Evolutionary conservation across 2,797 vertebrate genomes (phyloP).

Genomic region (Dicrostonyx torquatus): DNA sequence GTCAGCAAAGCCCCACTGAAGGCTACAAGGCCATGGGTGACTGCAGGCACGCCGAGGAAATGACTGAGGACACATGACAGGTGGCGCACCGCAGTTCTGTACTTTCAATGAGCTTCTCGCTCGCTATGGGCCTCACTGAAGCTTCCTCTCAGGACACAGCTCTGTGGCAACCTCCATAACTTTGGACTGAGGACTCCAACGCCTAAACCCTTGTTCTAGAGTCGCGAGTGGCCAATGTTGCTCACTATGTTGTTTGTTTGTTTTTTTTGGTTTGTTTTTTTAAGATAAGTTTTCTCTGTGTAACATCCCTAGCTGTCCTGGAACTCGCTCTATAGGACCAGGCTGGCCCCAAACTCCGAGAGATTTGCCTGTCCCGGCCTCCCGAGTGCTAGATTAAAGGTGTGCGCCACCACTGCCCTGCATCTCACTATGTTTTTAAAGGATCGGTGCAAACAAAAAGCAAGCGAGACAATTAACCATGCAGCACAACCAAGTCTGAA

Average conservation of each 20-base stretch:
- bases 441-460: conserved; percentile 16
- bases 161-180: not conserved
- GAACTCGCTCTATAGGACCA: too few species aligned
- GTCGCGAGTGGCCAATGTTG: not conserved
- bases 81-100: not conserved
- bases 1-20: not conserved
- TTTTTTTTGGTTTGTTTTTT: too few species aligned
- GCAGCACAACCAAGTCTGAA: not conserved
- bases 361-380: too few species aligned
- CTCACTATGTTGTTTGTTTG: not conserved
- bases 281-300: too few species aligned
- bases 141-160: not conserved
- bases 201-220: not conserved
- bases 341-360: too few species aligned
- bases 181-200: not conserved
- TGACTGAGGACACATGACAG: not conserved
- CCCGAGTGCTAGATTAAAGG: too few species aligned
- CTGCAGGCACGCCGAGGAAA: not conserved
- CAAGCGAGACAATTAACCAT: not conserved
- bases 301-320: too few species aligned
- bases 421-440: conserved; percentile 12
- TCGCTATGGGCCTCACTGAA: not conserved
- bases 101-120: conserved; percentile 3
- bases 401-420: too few species aligned
- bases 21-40: not conserved